Base-by-base conservation (phyloP, 1,140 invertebrate genomes). In the Orius laevigatus region DNA sequence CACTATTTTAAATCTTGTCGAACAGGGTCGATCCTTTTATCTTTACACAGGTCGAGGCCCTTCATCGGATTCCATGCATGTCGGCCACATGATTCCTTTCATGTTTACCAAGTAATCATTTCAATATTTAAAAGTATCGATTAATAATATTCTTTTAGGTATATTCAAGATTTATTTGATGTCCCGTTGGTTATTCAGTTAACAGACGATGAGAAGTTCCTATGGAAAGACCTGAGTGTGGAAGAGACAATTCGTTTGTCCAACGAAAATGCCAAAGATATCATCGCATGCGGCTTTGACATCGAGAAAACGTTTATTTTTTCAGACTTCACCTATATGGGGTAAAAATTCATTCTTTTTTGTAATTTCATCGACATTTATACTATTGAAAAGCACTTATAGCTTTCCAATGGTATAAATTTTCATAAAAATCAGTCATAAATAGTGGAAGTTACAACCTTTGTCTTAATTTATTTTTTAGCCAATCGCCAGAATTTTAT, bases 221-320 rank as follows among this genome's bases (percentile, higher is more conserved):
- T 98, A 57, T 99, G 95, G 95, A 96, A 90, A 65, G 89, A 98
- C 63, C 66, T 98, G 19, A 83, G 79, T 52, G 60, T 97, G 15
- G 93, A 98, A 59, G 82, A 96, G 54, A 78, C 86, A 0, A 76
- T 85, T 35, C 78, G 81, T 62, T 71, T 97, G 60, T 80, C 89
- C 0, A 71, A 76, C 50, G 82, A 89, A 61, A 99, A 99, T 71
- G 82, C 87, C 0, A 98, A 95, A 69, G 95, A 99, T 65, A 98
- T 99, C 44, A 94, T 99, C 56, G 91, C 95, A 9, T 79, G 88
- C 60, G 95, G 94, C n/a, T 99, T 98, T 68, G 84, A 97, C 68
- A 59, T 76, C 1, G 73, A 89, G 2, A 98, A 97, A 58, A 99
- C 96, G 0, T 98, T 98, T 63, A 95, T 99, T 52, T 99, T 98